Conservation (phyloP, 2,113 vertebrate genomes). For the Shinisaurus crocodilurus region DNA sequence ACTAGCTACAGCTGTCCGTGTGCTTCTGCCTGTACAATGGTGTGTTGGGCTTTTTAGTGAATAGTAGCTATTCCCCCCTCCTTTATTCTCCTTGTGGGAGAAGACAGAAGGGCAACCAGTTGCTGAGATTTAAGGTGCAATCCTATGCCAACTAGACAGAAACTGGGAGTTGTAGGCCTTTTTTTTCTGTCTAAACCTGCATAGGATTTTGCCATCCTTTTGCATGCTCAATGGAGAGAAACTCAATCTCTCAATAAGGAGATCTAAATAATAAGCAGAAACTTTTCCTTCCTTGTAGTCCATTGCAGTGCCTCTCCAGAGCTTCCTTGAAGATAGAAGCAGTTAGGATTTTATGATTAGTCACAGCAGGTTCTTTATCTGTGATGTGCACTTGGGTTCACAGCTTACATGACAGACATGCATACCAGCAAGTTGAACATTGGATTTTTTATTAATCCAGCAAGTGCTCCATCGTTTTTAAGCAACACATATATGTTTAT, state of each 20-base stretch:
- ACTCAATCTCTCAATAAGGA: neutral
- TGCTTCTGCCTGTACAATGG: neutral
- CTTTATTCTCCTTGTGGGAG: neutral
- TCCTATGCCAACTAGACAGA: too few relatives aligned
- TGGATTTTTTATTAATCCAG: neutral
- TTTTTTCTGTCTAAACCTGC: too few relatives aligned
- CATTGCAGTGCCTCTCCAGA: neutral
- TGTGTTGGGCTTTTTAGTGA: neutral
- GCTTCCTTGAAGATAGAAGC: neutral
- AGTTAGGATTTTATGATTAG: neutral
- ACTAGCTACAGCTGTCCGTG: neutral
- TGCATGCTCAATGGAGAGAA: neutral
- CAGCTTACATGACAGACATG: neutral
- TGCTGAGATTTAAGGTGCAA: neutral
- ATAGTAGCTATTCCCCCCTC: neutral
- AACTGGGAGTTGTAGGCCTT: too few relatives aligned
- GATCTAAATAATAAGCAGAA: neutral
- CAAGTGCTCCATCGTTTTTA: neutral
- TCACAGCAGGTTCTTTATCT: neutral
- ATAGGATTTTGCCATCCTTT: too few relatives aligned
- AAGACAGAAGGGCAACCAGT: neutral
- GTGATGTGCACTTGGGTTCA: neutral
- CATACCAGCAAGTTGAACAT: neutral
- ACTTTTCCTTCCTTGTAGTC: neutral
- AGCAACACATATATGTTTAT: neutral